Evolutionary conservation across 2,888 invertebrate species (phyloP), one percentile per base, ranked within the genome.

Genomic region (Ennomos erosarius): DNA sequence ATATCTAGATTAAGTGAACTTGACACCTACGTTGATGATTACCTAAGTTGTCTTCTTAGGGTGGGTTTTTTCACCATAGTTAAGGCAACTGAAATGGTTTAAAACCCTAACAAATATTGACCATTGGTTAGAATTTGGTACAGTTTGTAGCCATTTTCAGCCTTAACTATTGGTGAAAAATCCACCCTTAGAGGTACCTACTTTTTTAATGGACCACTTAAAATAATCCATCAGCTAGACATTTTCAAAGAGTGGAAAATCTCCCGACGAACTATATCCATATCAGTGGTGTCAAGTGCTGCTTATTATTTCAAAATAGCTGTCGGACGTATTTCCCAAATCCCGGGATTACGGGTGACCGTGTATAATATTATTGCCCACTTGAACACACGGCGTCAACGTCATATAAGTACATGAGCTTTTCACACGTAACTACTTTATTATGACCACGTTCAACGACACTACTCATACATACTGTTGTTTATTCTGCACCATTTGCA

Each of bases 281-380:
- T 49, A 55, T 16, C 36, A 16, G 9, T 5, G 26, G 8, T 48
- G 36, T 48, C 38, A 26, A 48, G 11, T 26, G 9, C 26, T 47
- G 5, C 13, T 10, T 38, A 38, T 16, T 48, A 16, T 5, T 52
- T 47, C 26, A 48, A 52, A 51, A 48, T 33, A 44, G 44, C 39
- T 35, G n/a, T 45, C 39, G 36, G 40, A n/a, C 26, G 37, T 50
- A 38, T 46, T 52, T 43, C 51, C 42, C 54, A 51, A 58, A 62
- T 57, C 54, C 38, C 1, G 33, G 61, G 61, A 62, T 57, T 62
- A 62, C 9, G 49, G n/a, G 9, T 8, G 38, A 51, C 13, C 43
- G 36, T n/a, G n/a, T n/a, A n/a, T n/a, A n/a, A 33, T 52, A 35
- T 55, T 55, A 46, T 51, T 55, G 46, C 36, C 43, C 10, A 45